Conservation (phyloP, 2,113 vertebrate genomes). For the Tetraodon nigroviridis region DNA sequence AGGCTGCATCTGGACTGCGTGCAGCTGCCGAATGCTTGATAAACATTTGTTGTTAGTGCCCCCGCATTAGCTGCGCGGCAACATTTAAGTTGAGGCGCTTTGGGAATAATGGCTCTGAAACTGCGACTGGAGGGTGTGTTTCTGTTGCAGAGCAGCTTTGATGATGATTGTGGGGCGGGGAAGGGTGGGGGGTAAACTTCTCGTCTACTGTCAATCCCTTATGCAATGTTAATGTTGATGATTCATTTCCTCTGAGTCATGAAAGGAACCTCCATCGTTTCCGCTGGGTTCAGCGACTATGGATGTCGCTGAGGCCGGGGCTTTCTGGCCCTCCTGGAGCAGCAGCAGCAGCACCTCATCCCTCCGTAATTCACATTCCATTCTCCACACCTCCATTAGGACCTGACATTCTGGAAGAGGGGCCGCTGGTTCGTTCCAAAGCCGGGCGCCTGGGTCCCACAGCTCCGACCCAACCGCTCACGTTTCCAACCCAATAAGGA, state of each 20-base stretch:
- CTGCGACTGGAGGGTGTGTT: slow-evolving; percentile 11
- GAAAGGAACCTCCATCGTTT: slow-evolving; percentile 24
- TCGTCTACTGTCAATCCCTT: slow-evolving; percentile 12
- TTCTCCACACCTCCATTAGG: slow-evolving; percentile 64
- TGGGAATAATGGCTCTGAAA: slow-evolving; percentile 48
- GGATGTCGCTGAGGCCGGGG: slow-evolving; percentile 17
- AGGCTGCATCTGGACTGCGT: too few relatives aligned
- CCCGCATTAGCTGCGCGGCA: not conserved
- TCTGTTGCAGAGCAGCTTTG: slow-evolving; percentile 35
- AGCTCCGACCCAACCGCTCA: slow-evolving; percentile 27
- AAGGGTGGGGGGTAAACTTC: not conserved
- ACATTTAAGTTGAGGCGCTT: slow-evolving; percentile 15
- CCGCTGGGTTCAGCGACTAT: slow-evolving; percentile 18
- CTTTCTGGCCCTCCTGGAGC: slow-evolving; percentile 25
- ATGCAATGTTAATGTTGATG: slow-evolving; percentile 3
- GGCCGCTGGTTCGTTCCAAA: slow-evolving; percentile 18
- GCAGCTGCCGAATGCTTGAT: too few relatives aligned
- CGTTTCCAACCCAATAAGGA: slow-evolving; percentile 47
- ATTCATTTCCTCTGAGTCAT: slow-evolving; percentile 21
- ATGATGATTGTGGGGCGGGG: slow-evolving; percentile 30
- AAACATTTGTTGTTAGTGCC: too few relatives aligned
- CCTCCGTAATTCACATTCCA: slow-evolving; percentile 64
- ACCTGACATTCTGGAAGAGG: slow-evolving; percentile 35
- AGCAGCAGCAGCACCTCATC: slow-evolving; percentile 49
- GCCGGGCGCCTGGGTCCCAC: slow-evolving; percentile 8